These are phyloP conservation scores for Coracopsis vasa DNA, from an alignment of 2,113 vertebrate genomes.

Conservation along the genomic window DNA sequence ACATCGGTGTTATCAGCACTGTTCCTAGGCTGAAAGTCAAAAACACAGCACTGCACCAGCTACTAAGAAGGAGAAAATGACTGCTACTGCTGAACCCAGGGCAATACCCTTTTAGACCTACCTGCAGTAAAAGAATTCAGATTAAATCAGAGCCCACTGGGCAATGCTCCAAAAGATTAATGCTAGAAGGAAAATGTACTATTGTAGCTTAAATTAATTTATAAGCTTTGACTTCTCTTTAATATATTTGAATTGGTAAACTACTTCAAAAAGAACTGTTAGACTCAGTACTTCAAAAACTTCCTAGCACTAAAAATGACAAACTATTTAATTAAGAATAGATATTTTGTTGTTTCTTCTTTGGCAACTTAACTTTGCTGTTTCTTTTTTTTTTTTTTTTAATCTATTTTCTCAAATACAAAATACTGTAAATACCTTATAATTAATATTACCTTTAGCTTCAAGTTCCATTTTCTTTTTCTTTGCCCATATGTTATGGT, in stretches of 20 bases:
- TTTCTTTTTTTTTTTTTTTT: neutral
- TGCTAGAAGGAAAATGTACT: neutral
- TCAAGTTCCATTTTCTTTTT: conserved; percentile 94
- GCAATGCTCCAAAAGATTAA: neutral
- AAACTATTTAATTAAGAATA: neutral
- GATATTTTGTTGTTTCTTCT: neutral
- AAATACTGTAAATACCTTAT: neutral
- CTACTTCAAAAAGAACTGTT: neutral
- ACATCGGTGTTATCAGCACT: too few species aligned
- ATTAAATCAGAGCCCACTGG: neutral
- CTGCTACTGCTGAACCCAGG: too few species aligned
- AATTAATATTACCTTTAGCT: conserved; percentile 85
- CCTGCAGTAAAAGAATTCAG: neutral
- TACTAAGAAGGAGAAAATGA: too few species aligned
- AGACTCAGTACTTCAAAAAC: neutral
- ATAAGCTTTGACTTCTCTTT: neutral
- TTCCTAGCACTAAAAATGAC: neutral
- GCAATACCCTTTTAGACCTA: neutral
- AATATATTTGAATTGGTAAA: neutral
- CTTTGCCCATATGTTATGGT: conserved; percentile 96
- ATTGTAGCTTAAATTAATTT: neutral
- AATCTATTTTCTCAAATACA: neutral
- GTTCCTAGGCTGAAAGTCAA: too few species aligned
- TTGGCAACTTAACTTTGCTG: neutral
- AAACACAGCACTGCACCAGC: too few species aligned